Conservation (phyloP, 30 jellyfish, hydroid and myxozoan genomes). For the Turritopsis dohrnii region DNA sequence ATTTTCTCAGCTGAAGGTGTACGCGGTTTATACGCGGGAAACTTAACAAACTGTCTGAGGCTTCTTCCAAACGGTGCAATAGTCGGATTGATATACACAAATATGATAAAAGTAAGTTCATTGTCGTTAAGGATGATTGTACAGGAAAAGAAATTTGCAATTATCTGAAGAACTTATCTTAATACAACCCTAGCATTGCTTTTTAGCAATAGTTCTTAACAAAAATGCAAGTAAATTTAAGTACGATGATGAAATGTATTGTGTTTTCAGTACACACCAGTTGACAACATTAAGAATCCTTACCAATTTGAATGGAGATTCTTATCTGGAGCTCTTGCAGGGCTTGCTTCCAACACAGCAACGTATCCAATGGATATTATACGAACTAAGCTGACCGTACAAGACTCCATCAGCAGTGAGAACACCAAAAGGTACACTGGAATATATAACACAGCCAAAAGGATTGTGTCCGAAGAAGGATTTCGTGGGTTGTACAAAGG, state of each 20-base stretch:
- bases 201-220: no score
- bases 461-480: conserved; percentile 60
- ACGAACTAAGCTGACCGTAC: conserved; percentile 67
- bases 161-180: background rate
- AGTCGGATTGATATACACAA: conserved; percentile 63
- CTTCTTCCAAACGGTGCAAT: conserved; percentile 72
- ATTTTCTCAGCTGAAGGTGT: conserved; percentile 35
- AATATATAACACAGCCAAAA: conserved; percentile 42
- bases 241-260: background rate
- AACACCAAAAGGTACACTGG: conserved; percentile 36
- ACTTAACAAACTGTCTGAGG: conserved; percentile 51
- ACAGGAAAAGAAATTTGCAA: no score
- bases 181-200: no score
- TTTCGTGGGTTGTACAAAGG: conserved; percentile 53
- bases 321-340: conserved; percentile 78
- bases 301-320: conserved; percentile 68
- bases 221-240: background rate
- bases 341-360: conserved; percentile 48
- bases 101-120: conserved; percentile 71
- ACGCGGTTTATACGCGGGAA: conserved; percentile 71
- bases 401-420: conserved; percentile 23
- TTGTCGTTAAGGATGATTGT: no score
- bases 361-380: conserved; percentile 74
- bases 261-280: conserved; percentile 62
- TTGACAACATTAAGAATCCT: conserved; percentile 66